Evolutionary conservation across 2,888 invertebrate genomes (phyloP), one percentile per base, ranked within the genome.

Genomic region (Caenorhabditis japonica): DNA sequence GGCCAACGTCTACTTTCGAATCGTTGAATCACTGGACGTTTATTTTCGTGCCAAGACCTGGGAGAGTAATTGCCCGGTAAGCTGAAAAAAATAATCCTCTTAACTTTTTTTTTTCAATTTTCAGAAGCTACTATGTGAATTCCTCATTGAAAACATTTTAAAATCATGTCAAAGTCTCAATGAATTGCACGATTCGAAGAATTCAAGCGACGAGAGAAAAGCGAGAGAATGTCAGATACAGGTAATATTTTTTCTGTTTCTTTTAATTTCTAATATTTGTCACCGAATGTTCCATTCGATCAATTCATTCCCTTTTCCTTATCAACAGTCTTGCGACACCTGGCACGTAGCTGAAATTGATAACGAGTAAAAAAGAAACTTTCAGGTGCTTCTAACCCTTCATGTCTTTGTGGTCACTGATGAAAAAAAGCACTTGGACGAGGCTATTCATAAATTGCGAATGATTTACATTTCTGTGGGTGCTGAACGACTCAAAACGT

Each of bases 381-480:
- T 73, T 8, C 66, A 73, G 72, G 66, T 73, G 30, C 61, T 73
- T 17, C 56, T 73, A 19, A 52, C 59, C 8, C 47, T 69, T n/a
- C 62, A 69, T 38, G 53, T 75, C 44, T 75, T 49, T 39, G 47
- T 49, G 1, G 49, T 58, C 12, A 51, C 55, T 4, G 30, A 56
- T 36, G 61, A 73, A 15, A 23, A 30, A 12, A 19, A 43, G 21
- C 55, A 51, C 34, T 23, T 74, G 55, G 69, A 69, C 33, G 74
- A 77, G 52, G 47, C 75, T 5, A 51, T 73, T 19, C 49, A 64
- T 17, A 78, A 78, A 33, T 36, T 78, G 39, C 55, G 76, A 23
- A 58, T 71, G 46, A 56, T 78, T 34, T 76, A 71, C 23, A 69
- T 76, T n/a, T 39, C 68, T 1, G 55, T 47, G 1, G 76, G 66